Conservation (phyloP, 2,113 vertebrate species). For the Eurypyga helias region DNA sequence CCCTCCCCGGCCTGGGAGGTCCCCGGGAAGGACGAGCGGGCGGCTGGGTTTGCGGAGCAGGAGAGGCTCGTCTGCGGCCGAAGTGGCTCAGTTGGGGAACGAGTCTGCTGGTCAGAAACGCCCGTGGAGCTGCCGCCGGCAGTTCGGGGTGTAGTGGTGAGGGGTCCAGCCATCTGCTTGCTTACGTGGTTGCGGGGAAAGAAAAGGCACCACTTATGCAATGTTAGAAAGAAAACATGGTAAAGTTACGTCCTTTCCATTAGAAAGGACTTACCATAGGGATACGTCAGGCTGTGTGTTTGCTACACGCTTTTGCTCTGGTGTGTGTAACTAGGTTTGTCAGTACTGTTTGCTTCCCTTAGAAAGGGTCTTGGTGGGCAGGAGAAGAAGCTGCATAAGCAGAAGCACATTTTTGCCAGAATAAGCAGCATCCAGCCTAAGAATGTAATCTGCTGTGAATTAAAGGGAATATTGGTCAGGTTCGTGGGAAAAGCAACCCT, state of each 20-base stretch:
- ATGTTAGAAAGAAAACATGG: neutral
- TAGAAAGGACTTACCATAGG: neutral
- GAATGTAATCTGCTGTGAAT: neutral
- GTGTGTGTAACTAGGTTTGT: neutral
- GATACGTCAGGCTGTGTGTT: neutral
- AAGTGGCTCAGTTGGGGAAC: rapidly evolving
- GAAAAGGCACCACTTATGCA: neutral
- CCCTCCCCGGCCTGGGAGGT: neutral
- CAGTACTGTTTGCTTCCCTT: neutral
- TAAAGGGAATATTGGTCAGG: neutral
- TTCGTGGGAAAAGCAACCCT: neutral
- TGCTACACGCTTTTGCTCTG: neutral
- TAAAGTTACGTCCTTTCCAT: neutral
- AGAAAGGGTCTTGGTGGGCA: neutral
- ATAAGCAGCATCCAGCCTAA: neutral
- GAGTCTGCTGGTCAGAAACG: neutral
- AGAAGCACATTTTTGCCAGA: neutral
- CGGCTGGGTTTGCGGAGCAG: rapidly evolving
- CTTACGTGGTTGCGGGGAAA: neutral
- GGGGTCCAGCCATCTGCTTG: neutral
- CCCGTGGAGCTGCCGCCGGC: neutral
- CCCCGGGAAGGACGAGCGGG: rapidly evolving
- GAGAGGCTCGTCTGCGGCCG: neutral
- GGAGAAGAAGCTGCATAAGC: neutral
- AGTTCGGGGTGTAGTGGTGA: neutral